These are phyloP conservation scores for Coracopsis vasa DNA, from an alignment of 2,113 vertebrate genomes.

Conservation along the genomic window DNA sequence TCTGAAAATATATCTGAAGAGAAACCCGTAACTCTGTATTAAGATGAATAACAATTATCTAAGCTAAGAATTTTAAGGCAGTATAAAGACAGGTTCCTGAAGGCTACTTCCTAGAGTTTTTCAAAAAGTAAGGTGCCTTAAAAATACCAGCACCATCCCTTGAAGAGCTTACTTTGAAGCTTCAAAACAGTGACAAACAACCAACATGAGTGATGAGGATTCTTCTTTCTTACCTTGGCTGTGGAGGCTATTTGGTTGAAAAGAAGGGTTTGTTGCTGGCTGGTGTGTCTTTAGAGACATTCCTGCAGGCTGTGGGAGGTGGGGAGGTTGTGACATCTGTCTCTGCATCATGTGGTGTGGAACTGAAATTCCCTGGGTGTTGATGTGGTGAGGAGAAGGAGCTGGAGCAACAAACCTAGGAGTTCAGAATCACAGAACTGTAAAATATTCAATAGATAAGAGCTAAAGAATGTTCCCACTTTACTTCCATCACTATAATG, in stretches of 20 bases:
- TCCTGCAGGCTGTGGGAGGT: slow-evolving; percentile 59
- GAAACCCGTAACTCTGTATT: fast-evolving
- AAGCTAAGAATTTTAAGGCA: background rate
- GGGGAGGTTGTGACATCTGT: slow-evolving; percentile 61
- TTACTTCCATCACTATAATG: background rate
- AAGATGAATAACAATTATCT: background rate
- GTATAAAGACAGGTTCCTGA: background rate
- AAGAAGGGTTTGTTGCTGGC: slow-evolving; percentile 55
- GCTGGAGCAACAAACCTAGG: slow-evolving; percentile 78
- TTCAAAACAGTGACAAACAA: background rate
- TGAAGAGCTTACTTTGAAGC: background rate
- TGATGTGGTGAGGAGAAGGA: slow-evolving; percentile 80
- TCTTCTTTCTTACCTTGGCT: slow-evolving; percentile 73
- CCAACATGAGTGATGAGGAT: background rate
- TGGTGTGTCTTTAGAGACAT: slow-evolving; percentile 71
- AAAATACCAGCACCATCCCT: background rate
- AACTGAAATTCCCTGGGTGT: slow-evolving; percentile 69
- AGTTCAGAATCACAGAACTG: slow-evolving; percentile 15
- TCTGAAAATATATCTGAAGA: background rate
- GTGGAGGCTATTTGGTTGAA: slow-evolving; percentile 73
- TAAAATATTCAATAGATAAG: background rate
- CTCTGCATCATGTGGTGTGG: slow-evolving; percentile 69
- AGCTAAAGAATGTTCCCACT: background rate
- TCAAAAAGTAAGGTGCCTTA: background rate
- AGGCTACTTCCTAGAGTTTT: background rate